Conservation (phyloP, 2,797 vertebrate genomes). For the Anas acuta region DNA sequence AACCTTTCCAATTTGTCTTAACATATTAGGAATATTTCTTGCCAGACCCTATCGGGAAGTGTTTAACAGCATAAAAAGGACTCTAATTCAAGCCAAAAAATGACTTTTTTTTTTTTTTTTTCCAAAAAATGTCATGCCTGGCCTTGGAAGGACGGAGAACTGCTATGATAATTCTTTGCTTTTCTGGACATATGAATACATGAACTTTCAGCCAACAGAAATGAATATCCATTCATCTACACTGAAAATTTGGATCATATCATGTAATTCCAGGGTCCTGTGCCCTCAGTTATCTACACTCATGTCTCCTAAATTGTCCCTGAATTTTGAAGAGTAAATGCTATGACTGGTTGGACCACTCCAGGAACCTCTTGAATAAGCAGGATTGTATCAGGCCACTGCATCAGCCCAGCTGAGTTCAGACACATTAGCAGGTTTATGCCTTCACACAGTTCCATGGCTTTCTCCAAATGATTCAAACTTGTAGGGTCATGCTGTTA, state of each 20-base stretch:
- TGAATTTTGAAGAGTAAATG: neutral
- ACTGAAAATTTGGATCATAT: neutral
- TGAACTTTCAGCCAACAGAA: neutral
- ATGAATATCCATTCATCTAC: neutral
- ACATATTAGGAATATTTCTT: neutral
- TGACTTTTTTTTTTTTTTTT: neutral
- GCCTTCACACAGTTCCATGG: neutral
- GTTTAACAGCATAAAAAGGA: conserved; percentile 32
- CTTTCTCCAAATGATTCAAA: rapidly evolving
- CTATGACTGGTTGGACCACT: neutral
- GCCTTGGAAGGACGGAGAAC: neutral
- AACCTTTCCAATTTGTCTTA: conserved; percentile 8
- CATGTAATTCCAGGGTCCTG: neutral
- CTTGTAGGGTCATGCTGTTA: neutral
- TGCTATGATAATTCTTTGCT: neutral
- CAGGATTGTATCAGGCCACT: neutral
- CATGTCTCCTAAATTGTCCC: neutral
- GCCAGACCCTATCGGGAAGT: conserved; percentile 34
- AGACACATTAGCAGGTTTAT: neutral
- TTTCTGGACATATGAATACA: neutral
- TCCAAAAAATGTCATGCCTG: conserved; percentile 1
- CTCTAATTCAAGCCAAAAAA: neutral
- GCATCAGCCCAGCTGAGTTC: neutral
- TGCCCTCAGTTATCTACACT: neutral
- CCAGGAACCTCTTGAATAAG: neutral